phyloP scores from a whole-genome alignment of 2,113 vertebrate genomes.

The Cyanistes caeruleus region DNA sequence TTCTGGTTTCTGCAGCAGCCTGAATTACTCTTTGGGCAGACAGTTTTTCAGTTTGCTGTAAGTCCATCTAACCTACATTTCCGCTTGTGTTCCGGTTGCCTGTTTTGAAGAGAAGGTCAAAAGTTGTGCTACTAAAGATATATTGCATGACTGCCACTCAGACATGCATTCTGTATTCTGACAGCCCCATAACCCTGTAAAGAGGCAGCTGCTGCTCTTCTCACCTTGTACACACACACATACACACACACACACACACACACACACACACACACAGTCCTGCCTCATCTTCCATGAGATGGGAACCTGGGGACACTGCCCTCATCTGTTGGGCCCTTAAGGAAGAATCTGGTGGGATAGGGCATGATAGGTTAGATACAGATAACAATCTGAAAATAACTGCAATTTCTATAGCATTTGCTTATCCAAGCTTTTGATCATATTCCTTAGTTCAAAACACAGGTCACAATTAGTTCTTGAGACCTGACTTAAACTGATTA shows the following conservation, averaged over 20 bases:
- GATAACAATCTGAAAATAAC: neutral
- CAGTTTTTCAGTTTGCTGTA: neutral
- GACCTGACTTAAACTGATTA: neutral
- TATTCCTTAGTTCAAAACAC: neutral
- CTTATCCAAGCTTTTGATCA: neutral
- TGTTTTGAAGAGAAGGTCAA: neutral
- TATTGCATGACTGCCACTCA: neutral
- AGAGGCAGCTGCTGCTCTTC: neutral
- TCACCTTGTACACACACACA: rapidly evolving
- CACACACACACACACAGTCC: no score
- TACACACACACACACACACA: no score
- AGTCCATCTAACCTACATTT: neutral
- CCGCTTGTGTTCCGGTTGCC: neutral
- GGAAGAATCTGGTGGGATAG: neutral
- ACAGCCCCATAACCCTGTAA: neutral
- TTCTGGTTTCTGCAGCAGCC: neutral
- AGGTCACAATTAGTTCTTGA: neutral
- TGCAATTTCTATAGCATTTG: neutral
- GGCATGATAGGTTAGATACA: neutral
- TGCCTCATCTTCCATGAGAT: neutral
- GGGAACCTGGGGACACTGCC: neutral
- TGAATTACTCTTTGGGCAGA: neutral
- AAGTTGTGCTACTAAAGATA: neutral
- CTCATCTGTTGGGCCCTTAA: neutral
- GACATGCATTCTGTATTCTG: neutral